These are phyloP conservation scores for Eupeodes latifasciatus DNA, from an alignment of 2,888 invertebrate genomes.

Conservation along the genomic window DNA sequence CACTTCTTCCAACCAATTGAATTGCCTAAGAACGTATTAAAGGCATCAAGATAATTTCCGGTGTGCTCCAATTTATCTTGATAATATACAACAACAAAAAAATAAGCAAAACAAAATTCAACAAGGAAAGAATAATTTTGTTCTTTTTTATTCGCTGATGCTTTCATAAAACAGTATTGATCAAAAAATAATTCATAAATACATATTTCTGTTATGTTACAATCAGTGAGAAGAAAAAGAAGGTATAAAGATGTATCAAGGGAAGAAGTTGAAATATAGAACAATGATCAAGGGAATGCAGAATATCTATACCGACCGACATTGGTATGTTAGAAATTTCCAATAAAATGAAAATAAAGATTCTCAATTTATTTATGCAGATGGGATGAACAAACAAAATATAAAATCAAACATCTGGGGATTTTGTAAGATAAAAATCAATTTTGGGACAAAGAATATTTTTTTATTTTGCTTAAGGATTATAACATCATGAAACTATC, in stretches of 20 bases:
- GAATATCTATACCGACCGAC: neutral
- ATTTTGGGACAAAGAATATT: neutral
- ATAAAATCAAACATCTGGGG: neutral
- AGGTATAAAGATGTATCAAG: neutral
- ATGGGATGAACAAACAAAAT: neutral
- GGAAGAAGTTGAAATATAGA: constrained; percentile 1
- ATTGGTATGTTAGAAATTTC: neutral
- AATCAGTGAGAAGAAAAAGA: neutral
- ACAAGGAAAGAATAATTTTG: constrained; percentile 6
- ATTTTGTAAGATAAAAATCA: neutral
- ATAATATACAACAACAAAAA: constrained; percentile 12
- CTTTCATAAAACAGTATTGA: constrained; percentile 29
- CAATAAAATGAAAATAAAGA: neutral
- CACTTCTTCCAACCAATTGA: constrained; percentile 36
- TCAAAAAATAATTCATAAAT: constrained; percentile 30
- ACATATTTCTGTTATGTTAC: neutral
- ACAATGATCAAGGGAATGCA: neutral
- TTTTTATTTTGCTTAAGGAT: too few relatives aligned
- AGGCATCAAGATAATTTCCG: constrained; percentile 53
- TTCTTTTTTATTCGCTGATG: constrained; percentile 18
- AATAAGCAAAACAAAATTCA: neutral
- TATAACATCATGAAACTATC: neutral
- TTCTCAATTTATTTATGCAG: neutral
- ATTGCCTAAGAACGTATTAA: constrained; percentile 47
- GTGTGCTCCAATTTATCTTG: constrained; percentile 45